phyloP scores from a whole-genome alignment of 2,113 vertebrate genomes.

The Neodon shergylaensis region DNA sequence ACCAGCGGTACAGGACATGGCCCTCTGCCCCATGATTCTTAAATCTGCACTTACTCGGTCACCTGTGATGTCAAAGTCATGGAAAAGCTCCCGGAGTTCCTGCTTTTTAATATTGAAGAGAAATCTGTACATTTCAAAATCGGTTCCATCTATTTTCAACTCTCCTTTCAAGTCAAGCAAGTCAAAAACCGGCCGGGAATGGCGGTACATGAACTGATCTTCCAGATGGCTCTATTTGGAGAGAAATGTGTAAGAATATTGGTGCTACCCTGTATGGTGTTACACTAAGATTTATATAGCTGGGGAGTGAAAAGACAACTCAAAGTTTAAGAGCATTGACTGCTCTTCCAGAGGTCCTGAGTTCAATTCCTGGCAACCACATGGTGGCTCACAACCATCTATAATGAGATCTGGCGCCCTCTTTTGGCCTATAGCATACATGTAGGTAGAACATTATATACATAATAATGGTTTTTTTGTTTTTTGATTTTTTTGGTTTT shows the following conservation, averaged over 20 bases:
- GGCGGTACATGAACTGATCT: conserved; percentile 78
- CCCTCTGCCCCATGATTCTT: neutral
- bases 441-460: neutral
- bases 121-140: conserved; percentile 77
- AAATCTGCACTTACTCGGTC: conserved; percentile 71
- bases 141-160: neutral
- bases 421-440: neutral
- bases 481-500: too few relatives aligned
- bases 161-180: conserved; percentile 68
- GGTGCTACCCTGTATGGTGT: neutral
- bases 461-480: too few relatives aligned
- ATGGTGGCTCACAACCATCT: neutral
- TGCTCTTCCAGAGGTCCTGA: neutral
- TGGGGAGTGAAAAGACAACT: neutral
- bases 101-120: conserved; percentile 82
- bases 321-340: neutral
- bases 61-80: conserved; percentile 74
- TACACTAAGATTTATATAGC: neutral
- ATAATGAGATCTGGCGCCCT: neutral
- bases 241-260: neutral
- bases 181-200: conserved; percentile 76
- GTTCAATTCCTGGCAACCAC: neutral
- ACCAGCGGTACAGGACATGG: too few relatives aligned
- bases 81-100: conserved; percentile 74
- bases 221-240: conserved; percentile 72